Conservation (phyloP, 1,140 invertebrate genomes). For the Aphelenchoides fujianensis region DNA sequence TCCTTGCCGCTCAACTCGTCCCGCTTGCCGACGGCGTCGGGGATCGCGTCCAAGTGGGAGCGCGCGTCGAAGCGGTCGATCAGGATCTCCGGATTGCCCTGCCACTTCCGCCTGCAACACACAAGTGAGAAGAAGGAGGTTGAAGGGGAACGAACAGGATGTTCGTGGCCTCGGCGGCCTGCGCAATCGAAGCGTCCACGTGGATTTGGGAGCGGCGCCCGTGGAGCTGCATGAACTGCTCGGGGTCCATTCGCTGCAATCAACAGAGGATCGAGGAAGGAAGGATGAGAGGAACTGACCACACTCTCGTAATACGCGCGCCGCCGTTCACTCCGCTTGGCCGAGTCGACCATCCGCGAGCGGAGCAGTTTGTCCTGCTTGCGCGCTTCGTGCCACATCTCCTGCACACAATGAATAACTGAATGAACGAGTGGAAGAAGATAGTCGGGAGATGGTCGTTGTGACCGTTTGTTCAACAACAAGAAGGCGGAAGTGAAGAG, state of each 20-base stretch:
- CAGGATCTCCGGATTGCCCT: constrained; percentile 83
- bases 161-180: constrained; percentile 77
- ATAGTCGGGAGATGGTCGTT: constrained; percentile 31
- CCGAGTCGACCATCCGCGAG: constrained; percentile 92
- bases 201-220: constrained; percentile 91
- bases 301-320: constrained; percentile 98
- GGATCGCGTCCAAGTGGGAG: constrained; percentile 89
- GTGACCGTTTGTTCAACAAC: too few species aligned
- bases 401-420: too few species aligned
- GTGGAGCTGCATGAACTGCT: constrained; percentile 93
- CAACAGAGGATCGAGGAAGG: too few species aligned
- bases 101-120: constrained; percentile 93
- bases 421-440: too few species aligned
- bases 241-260: constrained; percentile 94
- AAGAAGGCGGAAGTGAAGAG: too few species aligned
- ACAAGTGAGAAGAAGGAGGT: constrained; percentile 35
- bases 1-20: constrained; percentile 36
- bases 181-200: constrained; percentile 83
- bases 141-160: constrained; percentile 37
- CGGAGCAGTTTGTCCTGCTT: constrained; percentile 93
- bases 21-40: constrained; percentile 62
- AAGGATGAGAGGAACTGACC: too few species aligned
- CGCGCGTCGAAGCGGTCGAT: constrained; percentile 98
- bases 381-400: constrained; percentile 97
- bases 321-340: constrained; percentile 85